Evolutionary conservation across 2,888 invertebrate species (phyloP), one percentile per base, ranked within the genome.

Genomic region (Mystacides longicornis): DNA sequence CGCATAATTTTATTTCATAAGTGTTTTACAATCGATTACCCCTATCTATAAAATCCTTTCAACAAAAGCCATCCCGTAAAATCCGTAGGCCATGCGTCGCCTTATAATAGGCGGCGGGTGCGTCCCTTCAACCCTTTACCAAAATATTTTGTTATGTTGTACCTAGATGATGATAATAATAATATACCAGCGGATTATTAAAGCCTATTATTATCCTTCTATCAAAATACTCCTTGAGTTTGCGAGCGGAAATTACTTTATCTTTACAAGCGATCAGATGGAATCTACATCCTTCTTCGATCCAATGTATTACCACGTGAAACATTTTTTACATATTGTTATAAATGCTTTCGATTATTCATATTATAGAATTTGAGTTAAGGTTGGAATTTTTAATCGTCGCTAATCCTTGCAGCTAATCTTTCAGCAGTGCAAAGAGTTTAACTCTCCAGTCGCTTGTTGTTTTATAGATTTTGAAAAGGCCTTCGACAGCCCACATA

Each of bases 1-100:
- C 37, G 14, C 37, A 37, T 37, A 37, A 37, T 37, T 37, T 37
- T 37, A 37, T 37, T 37, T 7, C 14, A 37, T 3, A 37, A 16
- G 37, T 37, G 37, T 37, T 37, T 37, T 16, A 37, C 37, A 37
- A 37, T 37, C 37, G 37, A 37, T 37, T 37, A 37, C 37, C 37
- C 37, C 14, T 37, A 37, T 37, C 37, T 3, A 37, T 37, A 37
- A 37, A 37, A 37, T 37, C 37, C 37, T 16, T n/a, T 37, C 37
- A n/a, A 14, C 14, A 37, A 14, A 37, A 37, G 7, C 37, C 37
- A 37, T 37, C 37, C 37, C 16, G 37, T 37, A 37, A 37, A 7
- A 37, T 14, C 16, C n/a, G 16, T 37, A 37, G 16, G 7, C 37
- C 16, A 37, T 14, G 37, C n/a, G 37, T 37, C 16, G 3, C n/a